phyloP scores from a whole-genome alignment of 2,888 invertebrate species.

The Tyria jacobaeae region DNA sequence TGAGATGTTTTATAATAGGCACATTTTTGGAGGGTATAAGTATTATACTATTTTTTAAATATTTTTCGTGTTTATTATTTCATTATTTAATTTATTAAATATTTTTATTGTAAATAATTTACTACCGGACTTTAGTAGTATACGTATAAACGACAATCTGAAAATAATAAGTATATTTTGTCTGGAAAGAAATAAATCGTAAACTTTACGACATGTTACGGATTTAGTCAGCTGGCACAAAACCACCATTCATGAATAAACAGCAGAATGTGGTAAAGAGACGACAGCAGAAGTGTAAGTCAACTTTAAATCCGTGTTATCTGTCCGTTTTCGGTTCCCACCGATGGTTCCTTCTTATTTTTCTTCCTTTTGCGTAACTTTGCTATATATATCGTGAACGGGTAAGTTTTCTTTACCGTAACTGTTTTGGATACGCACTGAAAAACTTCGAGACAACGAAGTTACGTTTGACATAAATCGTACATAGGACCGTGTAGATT shows the following conservation, averaged over 20 bases:
- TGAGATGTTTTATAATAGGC: too few relatives aligned
- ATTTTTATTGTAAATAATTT: too few relatives aligned
- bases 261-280: conserved; percentile 25
- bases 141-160: too few relatives aligned
- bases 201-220: background rate
- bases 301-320: conserved; percentile 49
- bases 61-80: too few relatives aligned
- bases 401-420: conserved; percentile 11
- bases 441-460: conserved; percentile 12
- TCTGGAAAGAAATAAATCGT: background rate
- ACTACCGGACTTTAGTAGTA: too few relatives aligned
- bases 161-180: background rate
- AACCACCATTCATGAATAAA: conserved; percentile 16
- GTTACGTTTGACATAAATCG: conserved; percentile 12
- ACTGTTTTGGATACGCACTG: conserved; percentile 14
- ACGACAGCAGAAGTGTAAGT: conserved; percentile 30
- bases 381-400: conserved; percentile 15
- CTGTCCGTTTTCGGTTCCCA: conserved; percentile 17
- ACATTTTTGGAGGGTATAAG: too few relatives aligned
- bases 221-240: background rate
- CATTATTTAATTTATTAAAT: too few relatives aligned
- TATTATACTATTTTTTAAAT: too few relatives aligned
- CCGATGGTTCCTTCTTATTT: conserved; percentile 29
- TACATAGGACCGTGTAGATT: too few relatives aligned
- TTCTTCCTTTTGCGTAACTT: conserved; percentile 24